These are phyloP conservation scores for Sarcophaga carnaria DNA, from an alignment of 2,888 invertebrate genomes.

Conservation along the genomic window DNA sequence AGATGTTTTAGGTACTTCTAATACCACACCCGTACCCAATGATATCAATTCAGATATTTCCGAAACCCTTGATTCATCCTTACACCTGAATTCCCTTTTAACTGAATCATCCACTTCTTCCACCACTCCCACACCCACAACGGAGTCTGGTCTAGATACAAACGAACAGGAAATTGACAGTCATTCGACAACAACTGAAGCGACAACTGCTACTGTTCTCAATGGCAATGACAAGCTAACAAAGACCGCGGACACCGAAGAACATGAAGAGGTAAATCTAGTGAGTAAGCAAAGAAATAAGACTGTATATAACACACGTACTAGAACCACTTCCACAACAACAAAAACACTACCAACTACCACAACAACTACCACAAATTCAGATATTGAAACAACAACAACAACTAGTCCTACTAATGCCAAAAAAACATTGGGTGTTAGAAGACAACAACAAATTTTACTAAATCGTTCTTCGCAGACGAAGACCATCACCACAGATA, in stretches of 20 bases:
- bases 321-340: conserved; percentile 71
- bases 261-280: conserved; percentile 74
- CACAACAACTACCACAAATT: conserved; percentile 59
- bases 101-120: conserved; percentile 65
- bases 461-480: conserved; percentile 73
- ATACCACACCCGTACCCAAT: conserved; percentile 67
- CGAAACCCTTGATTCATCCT: conserved; percentile 63
- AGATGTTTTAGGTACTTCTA: conserved; percentile 48
- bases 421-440: conserved; percentile 72
- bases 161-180: conserved; percentile 53
- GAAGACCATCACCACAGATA: conserved; percentile 68
- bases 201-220: conserved; percentile 31
- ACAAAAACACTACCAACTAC: conserved; percentile 66
- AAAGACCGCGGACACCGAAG: conserved; percentile 70
- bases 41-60: conserved; percentile 64
- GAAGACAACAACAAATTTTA: conserved; percentile 76
- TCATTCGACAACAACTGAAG: conserved; percentile 62
- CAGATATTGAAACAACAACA: conserved; percentile 61
- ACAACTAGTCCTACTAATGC: conserved; percentile 63
- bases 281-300: conserved; percentile 65
- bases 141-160: conserved; percentile 74
- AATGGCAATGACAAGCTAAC: conserved; percentile 63
- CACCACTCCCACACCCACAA: conserved; percentile 68
- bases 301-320: conserved; percentile 71
- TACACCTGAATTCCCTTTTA: conserved; percentile 69